These are phyloP conservation scores for Palythoa caribaeorum DNA, from an alignment of 92 coral and sea anemone species.

Conservation along the genomic window DNA sequence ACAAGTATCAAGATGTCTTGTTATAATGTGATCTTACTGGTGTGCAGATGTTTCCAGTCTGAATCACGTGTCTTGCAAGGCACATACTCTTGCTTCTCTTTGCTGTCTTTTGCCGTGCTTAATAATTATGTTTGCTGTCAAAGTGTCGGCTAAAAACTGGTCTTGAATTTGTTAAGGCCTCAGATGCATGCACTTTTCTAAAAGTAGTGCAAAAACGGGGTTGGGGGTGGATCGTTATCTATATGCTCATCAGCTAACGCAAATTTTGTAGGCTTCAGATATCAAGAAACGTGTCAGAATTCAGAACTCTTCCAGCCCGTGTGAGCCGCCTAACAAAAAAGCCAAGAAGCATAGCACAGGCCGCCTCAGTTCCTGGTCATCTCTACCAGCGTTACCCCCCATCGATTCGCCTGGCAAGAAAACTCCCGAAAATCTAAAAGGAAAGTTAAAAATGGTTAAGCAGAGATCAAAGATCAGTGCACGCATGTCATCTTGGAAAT, in stretches of 20 bases:
- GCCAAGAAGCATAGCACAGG: background rate
- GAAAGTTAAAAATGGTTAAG: background rate
- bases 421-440: background rate
- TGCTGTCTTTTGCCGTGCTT: no score
- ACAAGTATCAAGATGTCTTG: no score
- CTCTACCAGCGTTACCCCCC: conserved; percentile 8
- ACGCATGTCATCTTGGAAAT: conserved; percentile 32
- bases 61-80: no score
- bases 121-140: no score
- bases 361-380: conserved; percentile 32
- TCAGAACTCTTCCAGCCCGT: background rate
- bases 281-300: background rate
- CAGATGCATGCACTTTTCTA: no score
- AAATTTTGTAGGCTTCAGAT: conserved; percentile 18
- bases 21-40: no score
- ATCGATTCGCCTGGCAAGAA: conserved; percentile 26
- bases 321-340: background rate
- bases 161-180: no score
- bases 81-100: no score
- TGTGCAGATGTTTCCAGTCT: no score
- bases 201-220: background rate
- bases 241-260: background rate
- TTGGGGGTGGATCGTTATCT: no score
- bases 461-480: background rate
- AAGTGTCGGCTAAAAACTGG: no score